Conservation (phyloP, 2,888 invertebrate species). For the Dryocosmus kuriphilus region DNA sequence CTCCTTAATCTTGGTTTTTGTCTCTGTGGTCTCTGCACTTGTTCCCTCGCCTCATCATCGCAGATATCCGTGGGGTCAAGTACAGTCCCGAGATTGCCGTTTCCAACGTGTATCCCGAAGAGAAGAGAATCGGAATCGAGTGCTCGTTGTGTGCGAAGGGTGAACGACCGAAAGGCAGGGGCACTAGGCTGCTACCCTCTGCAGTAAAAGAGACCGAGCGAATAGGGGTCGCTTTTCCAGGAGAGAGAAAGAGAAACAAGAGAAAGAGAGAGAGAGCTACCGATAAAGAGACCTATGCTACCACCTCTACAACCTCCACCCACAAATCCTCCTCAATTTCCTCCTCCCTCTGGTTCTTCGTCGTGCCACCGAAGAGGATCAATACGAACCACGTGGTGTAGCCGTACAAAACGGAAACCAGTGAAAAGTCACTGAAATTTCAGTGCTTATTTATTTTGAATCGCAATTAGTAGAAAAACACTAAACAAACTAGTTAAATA, state of each 20-base stretch:
- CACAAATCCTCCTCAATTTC: conserved; percentile 42
- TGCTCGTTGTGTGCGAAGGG: conserved; percentile 41
- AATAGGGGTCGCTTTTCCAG: conserved; percentile 43
- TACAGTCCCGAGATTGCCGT: conserved; percentile 59
- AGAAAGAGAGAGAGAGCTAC: conserved; percentile 44
- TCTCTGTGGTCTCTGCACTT: conserved; percentile 36
- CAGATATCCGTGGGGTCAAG: conserved; percentile 67
- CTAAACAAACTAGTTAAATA: too few species aligned
- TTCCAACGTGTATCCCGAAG: conserved; percentile 42
- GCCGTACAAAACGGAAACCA: conserved; percentile 53
- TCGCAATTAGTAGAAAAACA: too few species aligned
- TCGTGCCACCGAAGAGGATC: conserved; percentile 72
- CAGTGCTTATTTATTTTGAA: too few species aligned
- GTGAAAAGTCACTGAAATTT: too few species aligned
- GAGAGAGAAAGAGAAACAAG: conserved; percentile 55
- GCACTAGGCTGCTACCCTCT: conserved; percentile 75
- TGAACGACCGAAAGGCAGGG: conserved; percentile 44
- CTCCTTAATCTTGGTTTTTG: conserved; percentile 25
- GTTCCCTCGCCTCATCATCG: conserved; percentile 38
- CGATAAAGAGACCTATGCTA: conserved; percentile 55
- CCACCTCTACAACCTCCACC: conserved; percentile 43
- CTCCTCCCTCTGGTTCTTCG: conserved; percentile 61
- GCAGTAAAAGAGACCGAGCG: conserved; percentile 58
- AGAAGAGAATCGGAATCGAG: conserved; percentile 63
- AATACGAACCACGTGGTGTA: conserved; percentile 76